Evolutionary conservation across 2,888 invertebrate genomes (phyloP).

Genomic region (Phymatocera aterrima): DNA sequence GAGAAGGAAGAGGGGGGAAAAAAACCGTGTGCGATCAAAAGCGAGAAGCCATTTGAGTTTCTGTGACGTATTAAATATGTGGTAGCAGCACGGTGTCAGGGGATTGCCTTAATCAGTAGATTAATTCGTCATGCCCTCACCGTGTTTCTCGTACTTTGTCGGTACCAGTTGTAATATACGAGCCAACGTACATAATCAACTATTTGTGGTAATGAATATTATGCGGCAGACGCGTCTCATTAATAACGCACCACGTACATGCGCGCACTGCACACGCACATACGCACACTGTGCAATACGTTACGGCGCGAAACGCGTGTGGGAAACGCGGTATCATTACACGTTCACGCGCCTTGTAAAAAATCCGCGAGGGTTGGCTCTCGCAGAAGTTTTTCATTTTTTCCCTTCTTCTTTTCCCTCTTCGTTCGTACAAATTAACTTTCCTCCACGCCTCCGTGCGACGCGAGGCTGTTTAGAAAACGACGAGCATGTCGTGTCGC

Average conservation of each 20-base stretch:
- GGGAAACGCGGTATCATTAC: conserved; percentile 43
- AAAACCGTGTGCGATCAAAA: conserved; percentile 23
- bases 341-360: conserved; percentile 43
- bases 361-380: conserved; percentile 37
- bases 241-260: conserved; percentile 63
- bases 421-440: conserved; percentile 6
- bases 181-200: conserved; percentile 71
- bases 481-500: not conserved
- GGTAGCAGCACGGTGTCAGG: conserved; percentile 71
- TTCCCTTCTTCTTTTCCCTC: not conserved
- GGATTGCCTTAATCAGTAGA: conserved; percentile 74
- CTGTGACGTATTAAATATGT: conserved; percentile 72
- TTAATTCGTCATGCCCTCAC: conserved; percentile 73
- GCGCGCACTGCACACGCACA: too few species aligned
- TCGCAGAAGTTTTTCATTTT: too few species aligned
- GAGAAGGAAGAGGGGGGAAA: not conserved
- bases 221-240: conserved; percentile 70
- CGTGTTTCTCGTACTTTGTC: conserved; percentile 71
- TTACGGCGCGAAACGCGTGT: too few species aligned
- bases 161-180: conserved; percentile 69
- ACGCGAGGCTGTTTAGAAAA: conserved; percentile 29
- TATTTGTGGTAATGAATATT: conserved; percentile 74
- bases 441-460: conserved; percentile 38
- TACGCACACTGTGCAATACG: not conserved
- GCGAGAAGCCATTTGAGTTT: conserved; percentile 64